Conservation (phyloP, 2,888 invertebrate genomes). For the Cephus pygmeus region DNA sequence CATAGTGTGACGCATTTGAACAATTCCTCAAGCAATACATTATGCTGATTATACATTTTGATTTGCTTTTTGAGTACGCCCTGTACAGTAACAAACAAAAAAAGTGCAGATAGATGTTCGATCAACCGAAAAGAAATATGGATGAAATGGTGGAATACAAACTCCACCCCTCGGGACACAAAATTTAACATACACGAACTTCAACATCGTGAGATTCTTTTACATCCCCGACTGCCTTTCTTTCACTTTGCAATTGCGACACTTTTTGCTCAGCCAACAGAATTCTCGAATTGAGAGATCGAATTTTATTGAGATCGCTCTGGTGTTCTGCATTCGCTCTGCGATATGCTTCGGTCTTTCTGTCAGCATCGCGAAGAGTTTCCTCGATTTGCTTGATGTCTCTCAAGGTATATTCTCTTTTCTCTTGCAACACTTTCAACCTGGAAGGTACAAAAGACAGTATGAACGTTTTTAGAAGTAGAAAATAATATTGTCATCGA, state of each 20-base stretch:
- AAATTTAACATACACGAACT: slow-evolving; percentile 41
- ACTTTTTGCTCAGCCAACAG: slow-evolving; percentile 45
- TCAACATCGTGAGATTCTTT: slow-evolving; percentile 37
- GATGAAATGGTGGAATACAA: background rate
- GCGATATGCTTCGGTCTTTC: slow-evolving; percentile 44
- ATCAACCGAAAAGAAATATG: background rate
- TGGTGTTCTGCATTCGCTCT: slow-evolving; percentile 36
- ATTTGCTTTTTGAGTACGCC: slow-evolving; percentile 49
- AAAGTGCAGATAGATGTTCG: background rate
- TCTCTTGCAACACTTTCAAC: slow-evolving; percentile 47
- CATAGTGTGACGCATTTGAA: slow-evolving; percentile 46
- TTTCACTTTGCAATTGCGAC: slow-evolving; percentile 50
- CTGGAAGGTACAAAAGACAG: slow-evolving; percentile 45
- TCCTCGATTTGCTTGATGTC: slow-evolving; percentile 54
- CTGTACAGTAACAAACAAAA: slow-evolving; percentile 31
- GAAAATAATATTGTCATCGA: slow-evolving; percentile 10
- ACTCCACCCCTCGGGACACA: background rate
- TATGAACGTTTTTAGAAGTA: slow-evolving; percentile 32
- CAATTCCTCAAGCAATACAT: slow-evolving; percentile 46
- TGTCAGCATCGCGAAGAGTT: slow-evolving; percentile 35
- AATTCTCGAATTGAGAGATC: slow-evolving; percentile 48
- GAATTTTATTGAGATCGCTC: slow-evolving; percentile 39
- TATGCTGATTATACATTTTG: slow-evolving; percentile 48
- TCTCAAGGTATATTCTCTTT: slow-evolving; percentile 29
- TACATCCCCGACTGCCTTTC: slow-evolving; percentile 51